phyloP scores from a whole-genome alignment of 2,888 invertebrate genomes.

The Tipula confusa region DNA sequence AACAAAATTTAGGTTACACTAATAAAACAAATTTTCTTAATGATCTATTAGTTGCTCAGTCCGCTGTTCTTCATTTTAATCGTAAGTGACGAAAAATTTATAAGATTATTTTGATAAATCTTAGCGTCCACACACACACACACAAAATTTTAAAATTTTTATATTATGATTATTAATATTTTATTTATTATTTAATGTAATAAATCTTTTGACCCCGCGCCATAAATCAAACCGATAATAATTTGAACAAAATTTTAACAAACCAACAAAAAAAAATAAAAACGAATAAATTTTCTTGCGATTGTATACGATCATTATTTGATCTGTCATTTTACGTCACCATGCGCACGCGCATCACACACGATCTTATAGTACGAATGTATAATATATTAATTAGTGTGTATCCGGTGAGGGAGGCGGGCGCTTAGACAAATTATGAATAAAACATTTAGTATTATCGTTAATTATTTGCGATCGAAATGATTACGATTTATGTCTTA shows the following conservation, averaged over 20 bases:
- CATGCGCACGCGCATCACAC: not conserved
- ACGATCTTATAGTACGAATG: not conserved
- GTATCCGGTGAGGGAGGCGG: not conserved
- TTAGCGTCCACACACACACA: not conserved
- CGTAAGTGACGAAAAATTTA: constrained; percentile 1
- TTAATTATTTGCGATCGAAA: not conserved
- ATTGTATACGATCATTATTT: not conserved
- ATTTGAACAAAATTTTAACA: constrained; percentile 4
- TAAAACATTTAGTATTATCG: not conserved
- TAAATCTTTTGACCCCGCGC: constrained; percentile 21
- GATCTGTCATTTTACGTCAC: not conserved
- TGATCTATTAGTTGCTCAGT: not conserved
- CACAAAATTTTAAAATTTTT: not conserved
- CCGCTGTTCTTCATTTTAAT: not conserved
- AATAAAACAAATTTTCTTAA: not conserved
- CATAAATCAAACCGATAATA: constrained; percentile 8
- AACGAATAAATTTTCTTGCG: not conserved
- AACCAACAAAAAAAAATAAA: no score
- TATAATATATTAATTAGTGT: not conserved
- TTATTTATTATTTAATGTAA: constrained; percentile 20
- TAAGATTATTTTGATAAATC: not conserved
- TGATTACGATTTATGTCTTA: not conserved
- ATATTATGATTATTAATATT: not conserved
- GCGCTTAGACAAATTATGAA: not conserved
- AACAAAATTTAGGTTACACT: not conserved